These are phyloP conservation scores for Drosophila incognita DNA, from an alignment of 2,888 invertebrate species.

Conservation along the genomic window DNA sequence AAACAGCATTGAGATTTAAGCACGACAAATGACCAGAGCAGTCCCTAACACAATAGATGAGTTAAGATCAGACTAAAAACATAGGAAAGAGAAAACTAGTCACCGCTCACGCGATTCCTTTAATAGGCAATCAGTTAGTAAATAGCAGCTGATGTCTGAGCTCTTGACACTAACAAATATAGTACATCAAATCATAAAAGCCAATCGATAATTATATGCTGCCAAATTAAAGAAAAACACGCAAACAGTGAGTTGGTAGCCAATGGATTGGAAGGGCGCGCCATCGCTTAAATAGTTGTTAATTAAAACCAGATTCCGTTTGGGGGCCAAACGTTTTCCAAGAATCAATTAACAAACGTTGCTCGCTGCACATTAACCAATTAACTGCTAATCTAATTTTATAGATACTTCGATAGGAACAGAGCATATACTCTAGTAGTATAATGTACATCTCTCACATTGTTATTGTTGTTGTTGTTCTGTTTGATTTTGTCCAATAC, in stretches of 20 bases:
- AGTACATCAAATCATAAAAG: conserved; percentile 51
- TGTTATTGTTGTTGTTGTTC: conserved; percentile 34
- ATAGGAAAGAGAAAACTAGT: conserved; percentile 11
- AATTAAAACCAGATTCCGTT: conserved; percentile 72
- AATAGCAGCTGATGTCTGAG: conserved; percentile 10
- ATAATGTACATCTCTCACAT: conserved; percentile 60
- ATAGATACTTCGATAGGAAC: conserved; percentile 64
- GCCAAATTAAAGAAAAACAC: conserved; percentile 62
- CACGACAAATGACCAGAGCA: conserved; percentile 59
- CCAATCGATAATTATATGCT: conserved; percentile 73
- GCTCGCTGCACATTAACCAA: conserved; percentile 81
- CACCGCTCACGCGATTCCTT: conserved; percentile 49
- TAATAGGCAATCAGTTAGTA: conserved; percentile 8
- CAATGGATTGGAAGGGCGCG: conserved; percentile 2
- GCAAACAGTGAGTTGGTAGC: conserved; percentile 49
- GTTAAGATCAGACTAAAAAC: neutral
- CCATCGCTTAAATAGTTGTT: conserved; percentile 71
- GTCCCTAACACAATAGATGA: conserved; percentile 6
- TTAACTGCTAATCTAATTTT: conserved; percentile 81
- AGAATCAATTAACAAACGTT: conserved; percentile 80
- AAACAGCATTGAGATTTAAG: conserved; percentile 42
- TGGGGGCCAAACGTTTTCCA: conserved; percentile 47
- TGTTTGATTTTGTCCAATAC: conserved; percentile 49
- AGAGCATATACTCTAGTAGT: conserved; percentile 19
- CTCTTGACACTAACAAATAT: conserved; percentile 43